Evolutionary conservation across 2,797 vertebrate genomes (phyloP).

Genomic region (Poeciliopsis presidionis): DNA sequence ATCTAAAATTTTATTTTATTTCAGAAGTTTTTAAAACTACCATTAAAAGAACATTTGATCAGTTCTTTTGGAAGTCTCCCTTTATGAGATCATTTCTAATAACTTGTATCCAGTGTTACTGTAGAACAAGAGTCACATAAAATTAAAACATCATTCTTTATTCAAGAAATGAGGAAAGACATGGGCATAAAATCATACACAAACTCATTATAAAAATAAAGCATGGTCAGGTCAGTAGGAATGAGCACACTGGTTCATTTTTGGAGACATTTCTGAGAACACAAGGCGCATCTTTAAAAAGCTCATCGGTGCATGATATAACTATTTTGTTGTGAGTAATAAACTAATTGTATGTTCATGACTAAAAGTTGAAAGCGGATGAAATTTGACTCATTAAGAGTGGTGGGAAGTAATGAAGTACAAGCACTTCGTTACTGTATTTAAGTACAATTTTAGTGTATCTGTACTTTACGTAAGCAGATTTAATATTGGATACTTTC

Average conservation of each 20-base stretch:
- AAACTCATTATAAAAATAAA: not conserved
- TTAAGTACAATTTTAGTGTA: no score
- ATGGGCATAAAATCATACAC: not conserved
- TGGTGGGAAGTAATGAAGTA: no score
- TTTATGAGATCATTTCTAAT: not conserved
- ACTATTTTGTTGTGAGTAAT: no score
- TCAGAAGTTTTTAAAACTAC: not conserved
- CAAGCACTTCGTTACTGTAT: no score
- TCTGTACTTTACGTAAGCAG: no score
- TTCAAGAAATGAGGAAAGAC: not conserved
- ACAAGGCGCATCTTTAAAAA: not conserved
- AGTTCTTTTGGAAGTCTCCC: not conserved
- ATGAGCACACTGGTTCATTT: not conserved
- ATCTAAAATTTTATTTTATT: not conserved
- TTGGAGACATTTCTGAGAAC: not conserved
- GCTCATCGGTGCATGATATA: not conserved
- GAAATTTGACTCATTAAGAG: no score
- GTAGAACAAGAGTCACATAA: not conserved
- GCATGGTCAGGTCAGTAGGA: not conserved
- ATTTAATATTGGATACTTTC: no score
- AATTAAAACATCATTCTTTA: slow-evolving; percentile 3
- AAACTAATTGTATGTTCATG: no score
- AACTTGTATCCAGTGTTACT: not conserved
- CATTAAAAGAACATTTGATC: not conserved
- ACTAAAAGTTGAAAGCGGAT: no score